Evolutionary conservation across 2,888 invertebrate species (phyloP), one percentile per base, ranked within the genome.

Genomic region (Margaritifera margaritifera): DNA sequence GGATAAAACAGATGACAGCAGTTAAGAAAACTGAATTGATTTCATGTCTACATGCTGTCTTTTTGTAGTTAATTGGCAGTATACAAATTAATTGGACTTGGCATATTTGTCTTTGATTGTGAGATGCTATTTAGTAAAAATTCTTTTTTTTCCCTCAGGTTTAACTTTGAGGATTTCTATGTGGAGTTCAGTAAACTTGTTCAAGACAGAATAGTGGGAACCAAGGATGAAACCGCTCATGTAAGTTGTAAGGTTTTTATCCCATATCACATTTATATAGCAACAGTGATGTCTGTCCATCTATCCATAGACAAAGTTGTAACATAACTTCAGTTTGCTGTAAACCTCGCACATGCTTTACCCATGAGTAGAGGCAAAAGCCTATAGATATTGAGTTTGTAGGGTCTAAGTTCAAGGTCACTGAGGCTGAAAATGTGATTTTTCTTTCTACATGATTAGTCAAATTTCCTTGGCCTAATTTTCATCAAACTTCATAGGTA

Each of bases 121-220:
- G 96, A 0, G 92, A 95, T 53, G 95, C 95, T 0, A 93, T 94
- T 0, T 89, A 96, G 0, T 96, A 95, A 94, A 76, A 75, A 31
- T 31, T 31, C 11, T 42, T 42, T 42, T 42, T 42, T 42, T 42
- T 42, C 15, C 15, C 80, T 50, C 88, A 94, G 95, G 83, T 92
- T 93, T 82, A 92, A 94, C 51, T 92, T 97, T 79, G 93, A 94
- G 77, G 96, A 98, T 80, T 95, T 95, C 81, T 95, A 97, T 88
- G 94, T 96, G 52, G 97, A 98, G 88, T 98, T 98, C 90, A 95
- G 95, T 79, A 96, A 97, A 75, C 80, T 81, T 52, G 74, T 77
- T 2, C 95, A 97, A 89, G 96, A 97, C 84, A 92, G 94, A 75
- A 93, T 98, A 67, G 93, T 99, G 64, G 98, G 97, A 71, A 98